Conservation (phyloP, 2,797 vertebrate genomes). For the Chromobotia macracanthus region DNA sequence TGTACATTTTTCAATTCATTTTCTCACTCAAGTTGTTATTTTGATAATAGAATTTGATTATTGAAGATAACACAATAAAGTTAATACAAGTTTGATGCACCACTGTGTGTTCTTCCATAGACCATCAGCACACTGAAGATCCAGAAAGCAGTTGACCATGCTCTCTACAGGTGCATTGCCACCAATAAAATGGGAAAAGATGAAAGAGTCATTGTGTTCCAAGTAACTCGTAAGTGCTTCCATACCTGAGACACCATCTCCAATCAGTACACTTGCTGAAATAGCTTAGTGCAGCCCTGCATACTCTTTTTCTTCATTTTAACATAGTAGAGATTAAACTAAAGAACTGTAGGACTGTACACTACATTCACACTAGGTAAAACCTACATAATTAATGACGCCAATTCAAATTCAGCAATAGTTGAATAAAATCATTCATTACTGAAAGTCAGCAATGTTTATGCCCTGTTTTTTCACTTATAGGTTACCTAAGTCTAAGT, state of each 20-base stretch:
- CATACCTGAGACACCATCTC: background rate
- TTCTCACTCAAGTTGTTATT: too few relatives aligned
- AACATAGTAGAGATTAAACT: too few relatives aligned
- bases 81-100: background rate
- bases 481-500: conserved; percentile 88
- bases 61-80: too few relatives aligned
- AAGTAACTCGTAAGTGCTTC: conserved; percentile 86
- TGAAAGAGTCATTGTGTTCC: conserved; percentile 88
- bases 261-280: background rate
- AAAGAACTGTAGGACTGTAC: too few relatives aligned
- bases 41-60: too few relatives aligned
- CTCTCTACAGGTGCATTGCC: conserved; percentile 87
- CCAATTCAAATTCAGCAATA: too few relatives aligned
- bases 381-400: too few relatives aligned
- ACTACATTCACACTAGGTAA: too few relatives aligned
- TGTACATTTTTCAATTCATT: too few relatives aligned
- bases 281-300: too few relatives aligned
- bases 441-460: too few relatives aligned
- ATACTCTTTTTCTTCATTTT: background rate
- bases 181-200: conserved; percentile 86
- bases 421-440: background rate
- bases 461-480: background rate
- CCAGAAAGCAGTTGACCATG: conserved; percentile 84
- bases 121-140: conserved; percentile 90
- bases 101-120: conserved; percentile 55